Conservation (phyloP, 1,140 invertebrate genomes). For the Hycleus cichorii region DNA sequence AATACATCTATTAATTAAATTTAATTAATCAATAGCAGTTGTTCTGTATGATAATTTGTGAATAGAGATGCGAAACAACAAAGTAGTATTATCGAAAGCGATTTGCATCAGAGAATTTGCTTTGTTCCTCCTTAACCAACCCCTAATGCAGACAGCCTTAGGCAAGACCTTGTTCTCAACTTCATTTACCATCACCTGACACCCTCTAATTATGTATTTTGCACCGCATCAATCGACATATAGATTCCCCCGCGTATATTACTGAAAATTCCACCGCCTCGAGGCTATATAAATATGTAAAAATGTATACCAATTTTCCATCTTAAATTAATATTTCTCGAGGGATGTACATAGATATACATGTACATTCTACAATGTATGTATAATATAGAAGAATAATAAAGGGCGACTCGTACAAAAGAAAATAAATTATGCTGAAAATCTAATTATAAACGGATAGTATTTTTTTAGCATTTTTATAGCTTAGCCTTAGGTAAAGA, state of each 20-base stretch:
- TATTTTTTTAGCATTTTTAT: background rate
- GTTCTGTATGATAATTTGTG: no score
- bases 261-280: slow-evolving; percentile 9
- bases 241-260: slow-evolving; percentile 2
- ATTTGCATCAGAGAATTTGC: background rate
- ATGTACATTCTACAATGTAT: no score
- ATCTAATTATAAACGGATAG: slow-evolving; percentile 2
- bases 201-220: slow-evolving; percentile 36
- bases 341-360: background rate
- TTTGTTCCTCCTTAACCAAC: slow-evolving; percentile 1
- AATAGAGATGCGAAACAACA: no score
- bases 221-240: slow-evolving; percentile 24
- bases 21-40: no score
- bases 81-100: no score
- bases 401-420: slow-evolving; percentile 5
- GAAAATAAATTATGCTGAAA: background rate
- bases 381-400: background rate
- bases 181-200: slow-evolving; percentile 33
- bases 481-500: background rate
- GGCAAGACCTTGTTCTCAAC: slow-evolving; percentile 21
- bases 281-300: slow-evolving; percentile 26
- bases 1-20: no score
- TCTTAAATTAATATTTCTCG: slow-evolving; percentile 21
- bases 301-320: slow-evolving; percentile 27
- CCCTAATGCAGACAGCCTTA: slow-evolving; percentile 8